phyloP scores from a whole-genome alignment of 1,140 invertebrate species.

The Melipona quadrifasciata region DNA sequence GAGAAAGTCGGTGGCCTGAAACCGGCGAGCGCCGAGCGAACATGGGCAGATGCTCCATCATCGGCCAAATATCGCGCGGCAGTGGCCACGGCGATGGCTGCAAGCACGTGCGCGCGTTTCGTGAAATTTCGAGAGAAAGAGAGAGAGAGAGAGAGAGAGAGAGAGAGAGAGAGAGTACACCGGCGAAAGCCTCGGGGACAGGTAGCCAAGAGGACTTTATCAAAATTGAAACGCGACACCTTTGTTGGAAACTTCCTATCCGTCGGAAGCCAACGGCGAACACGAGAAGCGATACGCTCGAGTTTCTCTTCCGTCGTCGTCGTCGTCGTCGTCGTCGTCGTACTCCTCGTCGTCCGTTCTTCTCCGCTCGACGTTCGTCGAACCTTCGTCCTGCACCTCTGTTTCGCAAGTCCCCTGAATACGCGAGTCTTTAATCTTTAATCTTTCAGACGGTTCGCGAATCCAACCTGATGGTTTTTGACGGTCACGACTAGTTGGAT shows the following conservation, averaged over 20 bases:
- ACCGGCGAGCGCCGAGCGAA: neutral
- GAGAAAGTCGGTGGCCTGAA: no score
- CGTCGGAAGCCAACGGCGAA: slow-evolving; percentile 49
- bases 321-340: no score
- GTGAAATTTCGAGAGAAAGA: slow-evolving; percentile 65
- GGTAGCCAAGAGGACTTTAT: slow-evolving; percentile 62
- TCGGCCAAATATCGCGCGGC: slow-evolving; percentile 8
- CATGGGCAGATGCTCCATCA: neutral
- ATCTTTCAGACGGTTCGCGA: no score
- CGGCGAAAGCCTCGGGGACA: slow-evolving; percentile 56
- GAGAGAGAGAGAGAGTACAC: no score
- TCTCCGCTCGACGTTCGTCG: neutral
- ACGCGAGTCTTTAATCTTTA: no score
- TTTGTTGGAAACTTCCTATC: slow-evolving; percentile 65
- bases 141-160: no score
- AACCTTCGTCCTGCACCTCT: neutral
- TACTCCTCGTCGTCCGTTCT: neutral
- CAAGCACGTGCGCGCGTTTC: slow-evolving; percentile 49
- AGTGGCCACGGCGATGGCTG: neutral
- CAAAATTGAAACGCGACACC: slow-evolving; percentile 73
- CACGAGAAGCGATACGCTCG: slow-evolving; percentile 45
- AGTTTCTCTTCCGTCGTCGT: slow-evolving; percentile 18
- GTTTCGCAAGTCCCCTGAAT: slow-evolving; percentile 29
- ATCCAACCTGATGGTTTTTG: no score
- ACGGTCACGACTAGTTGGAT: no score